Conservation (phyloP, 2,888 invertebrate genomes). For the Acanthosepion esculentum region DNA sequence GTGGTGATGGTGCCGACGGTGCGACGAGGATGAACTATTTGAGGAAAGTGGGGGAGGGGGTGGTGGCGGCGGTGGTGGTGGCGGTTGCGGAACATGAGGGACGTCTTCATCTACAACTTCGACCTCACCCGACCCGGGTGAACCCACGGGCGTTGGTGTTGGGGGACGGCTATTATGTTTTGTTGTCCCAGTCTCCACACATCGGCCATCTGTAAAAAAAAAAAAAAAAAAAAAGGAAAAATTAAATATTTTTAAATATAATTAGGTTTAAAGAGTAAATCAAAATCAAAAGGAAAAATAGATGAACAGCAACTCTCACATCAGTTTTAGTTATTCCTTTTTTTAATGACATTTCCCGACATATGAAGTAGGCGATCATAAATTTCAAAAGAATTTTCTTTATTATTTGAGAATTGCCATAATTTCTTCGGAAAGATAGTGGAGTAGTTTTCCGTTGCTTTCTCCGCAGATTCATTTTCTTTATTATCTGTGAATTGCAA, state of each 20-base stretch:
- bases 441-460: no score
- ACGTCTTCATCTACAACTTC: conserved; percentile 20
- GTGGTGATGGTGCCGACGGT: conserved; percentile 43
- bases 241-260: no score
- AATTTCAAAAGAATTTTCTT: no score
- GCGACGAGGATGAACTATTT: conserved; percentile 2
- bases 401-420: no score
- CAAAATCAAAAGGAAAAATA: no score
- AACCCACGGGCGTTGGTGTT: conserved; percentile 35
- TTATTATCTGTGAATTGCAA: no score
- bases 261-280: neutral
- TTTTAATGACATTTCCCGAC: no score
- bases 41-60: neutral
- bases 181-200: conserved; percentile 13
- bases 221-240: neutral
- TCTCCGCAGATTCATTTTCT: no score
- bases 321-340: no score
- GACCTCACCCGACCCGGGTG: conserved; percentile 37
- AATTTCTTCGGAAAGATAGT: no score
- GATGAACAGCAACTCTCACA: no score
- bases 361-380: no score
- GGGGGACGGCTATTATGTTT: conserved; percentile 34
- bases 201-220: neutral
- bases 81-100: neutral
- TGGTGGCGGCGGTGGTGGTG: neutral